Percentiles rank a stretch among this genome's conserved stretches.
These are phyloP conservation scores for Parnassius orleans DNA, from an alignment of 2,888 invertebrate genomes.

Conservation along the genomic window DNA sequence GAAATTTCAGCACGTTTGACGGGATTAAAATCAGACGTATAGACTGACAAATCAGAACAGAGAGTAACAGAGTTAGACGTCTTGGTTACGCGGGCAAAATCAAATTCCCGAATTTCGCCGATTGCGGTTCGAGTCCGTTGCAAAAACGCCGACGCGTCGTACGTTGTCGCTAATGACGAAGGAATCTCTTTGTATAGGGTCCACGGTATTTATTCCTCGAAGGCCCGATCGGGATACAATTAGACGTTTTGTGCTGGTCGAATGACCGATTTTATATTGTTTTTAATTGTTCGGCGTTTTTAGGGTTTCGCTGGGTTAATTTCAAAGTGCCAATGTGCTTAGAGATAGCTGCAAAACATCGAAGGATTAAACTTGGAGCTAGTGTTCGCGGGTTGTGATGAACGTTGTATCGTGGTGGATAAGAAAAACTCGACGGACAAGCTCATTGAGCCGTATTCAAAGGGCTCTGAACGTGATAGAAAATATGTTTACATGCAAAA, in stretches of 20 bases:
- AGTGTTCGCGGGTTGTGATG: constrained; percentile 9
- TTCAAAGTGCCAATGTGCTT: constrained; percentile 22
- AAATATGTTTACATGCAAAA: constrained; percentile 24
- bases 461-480: constrained; percentile 24
- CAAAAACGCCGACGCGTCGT: constrained; percentile 26
- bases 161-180: constrained; percentile 37
- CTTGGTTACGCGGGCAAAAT: constrained; percentile 26
- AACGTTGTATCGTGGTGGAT: constrained; percentile 3
- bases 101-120: constrained; percentile 33
- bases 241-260: constrained; percentile 36
- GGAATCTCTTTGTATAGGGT: constrained; percentile 41
- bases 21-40: constrained; percentile 15
- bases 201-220: constrained; percentile 41
- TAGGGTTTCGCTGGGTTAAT: constrained; percentile 22
- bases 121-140: constrained; percentile 31
- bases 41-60: constrained; percentile 14
- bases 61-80: constrained; percentile 12
- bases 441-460: constrained; percentile 25
- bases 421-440: constrained; percentile 16
- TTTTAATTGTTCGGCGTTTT: constrained; percentile 35
- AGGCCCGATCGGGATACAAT: constrained; percentile 37
- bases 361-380: constrained; percentile 8
- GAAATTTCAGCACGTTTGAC: constrained; percentile 1
- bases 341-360: constrained; percentile 13
- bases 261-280: constrained; percentile 30